A percentile compares a stretch with the other conserved stretches of the same genome.
These are phyloP conservation scores for Actinia tenebrosa DNA, from an alignment of 64 coral and sea anemone species.

Conservation along the genomic window DNA sequence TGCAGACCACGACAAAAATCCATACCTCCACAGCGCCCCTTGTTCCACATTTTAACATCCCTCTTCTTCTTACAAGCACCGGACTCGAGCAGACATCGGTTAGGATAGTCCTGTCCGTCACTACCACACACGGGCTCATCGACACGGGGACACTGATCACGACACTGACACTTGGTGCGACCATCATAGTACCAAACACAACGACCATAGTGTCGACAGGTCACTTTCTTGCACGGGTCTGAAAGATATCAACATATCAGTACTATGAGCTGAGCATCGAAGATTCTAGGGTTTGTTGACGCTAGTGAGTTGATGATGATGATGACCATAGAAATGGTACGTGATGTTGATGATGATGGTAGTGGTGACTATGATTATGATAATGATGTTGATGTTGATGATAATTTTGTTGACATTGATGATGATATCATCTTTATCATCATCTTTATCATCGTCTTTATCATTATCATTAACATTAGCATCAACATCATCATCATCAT, in stretches of 20 bases:
- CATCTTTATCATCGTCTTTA: too few relatives aligned
- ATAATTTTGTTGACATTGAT: background rate
- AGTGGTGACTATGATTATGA: background rate
- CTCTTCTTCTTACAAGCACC: slow-evolving; percentile 51
- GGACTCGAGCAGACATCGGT: slow-evolving; percentile 66
- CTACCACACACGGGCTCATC: slow-evolving; percentile 78
- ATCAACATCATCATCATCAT: too few relatives aligned
- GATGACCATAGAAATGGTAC: background rate
- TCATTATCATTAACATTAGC: too few relatives aligned
- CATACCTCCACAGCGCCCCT: slow-evolving; percentile 73
- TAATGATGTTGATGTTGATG: background rate
- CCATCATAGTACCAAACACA: slow-evolving; percentile 81
- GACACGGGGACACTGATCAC: slow-evolving; percentile 51
- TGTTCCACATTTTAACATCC: slow-evolving; percentile 44
- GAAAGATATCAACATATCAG: background rate
- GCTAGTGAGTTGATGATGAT: background rate
- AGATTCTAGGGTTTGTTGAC: background rate
- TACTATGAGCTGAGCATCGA: background rate
- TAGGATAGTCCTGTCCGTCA: slow-evolving; percentile 64
- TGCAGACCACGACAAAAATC: too few relatives aligned
- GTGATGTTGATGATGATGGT: background rate
- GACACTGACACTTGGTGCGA: slow-evolving; percentile 57
- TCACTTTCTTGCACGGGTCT: slow-evolving; percentile 82
- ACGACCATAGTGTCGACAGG: slow-evolving; percentile 57
- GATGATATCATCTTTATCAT: background rate